Percentiles rank a stretch among this genome's conserved stretches.
Conservation (phyloP, 2,113 vertebrate genomes). For the Xiphophorus hellerii region DNA sequence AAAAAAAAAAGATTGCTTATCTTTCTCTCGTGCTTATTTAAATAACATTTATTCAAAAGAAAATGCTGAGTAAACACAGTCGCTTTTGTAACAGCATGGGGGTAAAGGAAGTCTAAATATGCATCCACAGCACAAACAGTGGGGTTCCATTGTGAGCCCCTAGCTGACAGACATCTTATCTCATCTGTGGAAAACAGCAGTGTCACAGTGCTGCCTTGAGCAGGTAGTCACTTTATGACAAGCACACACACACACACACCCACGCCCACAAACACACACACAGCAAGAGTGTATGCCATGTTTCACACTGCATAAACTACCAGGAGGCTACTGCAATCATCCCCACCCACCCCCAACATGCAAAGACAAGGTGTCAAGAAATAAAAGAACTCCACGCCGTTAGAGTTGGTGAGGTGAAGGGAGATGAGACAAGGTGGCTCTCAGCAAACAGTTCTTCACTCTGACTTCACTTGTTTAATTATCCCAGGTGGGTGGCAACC, state of each 20-base stretch:
- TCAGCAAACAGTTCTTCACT: conserved; percentile 4
- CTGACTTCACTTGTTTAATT: conserved; percentile 42
- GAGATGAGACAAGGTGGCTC: conserved; percentile 1
- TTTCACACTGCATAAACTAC: conserved; percentile 5
- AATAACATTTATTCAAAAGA: conserved; percentile 68
- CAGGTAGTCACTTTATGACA: conserved; percentile 15
- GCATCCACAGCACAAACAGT: conserved; percentile 52
- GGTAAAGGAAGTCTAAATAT: conserved; percentile 49
- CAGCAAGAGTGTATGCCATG: neutral
- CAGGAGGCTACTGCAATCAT: conserved; percentile 14
- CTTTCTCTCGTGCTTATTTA: conserved; percentile 59
- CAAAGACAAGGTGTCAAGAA: conserved; percentile 5
- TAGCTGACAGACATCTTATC: conserved; percentile 64
- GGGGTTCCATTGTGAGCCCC: conserved; percentile 39
- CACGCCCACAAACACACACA: too few species aligned
- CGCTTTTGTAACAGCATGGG: conserved; percentile 53
- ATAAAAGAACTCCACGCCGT: neutral
- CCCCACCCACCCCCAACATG: neutral
- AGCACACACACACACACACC: conserved; percentile 1
- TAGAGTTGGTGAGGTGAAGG: neutral
- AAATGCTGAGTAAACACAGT: conserved; percentile 75
- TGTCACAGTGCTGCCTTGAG: conserved; percentile 37
- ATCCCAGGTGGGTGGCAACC: conserved; percentile 34
- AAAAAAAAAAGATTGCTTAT: conserved; percentile 51
- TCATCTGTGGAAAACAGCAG: conserved; percentile 51